Evolutionary conservation across 2,888 invertebrate genomes (phyloP).

Genomic region (Caenorhabditis virilis): DNA sequence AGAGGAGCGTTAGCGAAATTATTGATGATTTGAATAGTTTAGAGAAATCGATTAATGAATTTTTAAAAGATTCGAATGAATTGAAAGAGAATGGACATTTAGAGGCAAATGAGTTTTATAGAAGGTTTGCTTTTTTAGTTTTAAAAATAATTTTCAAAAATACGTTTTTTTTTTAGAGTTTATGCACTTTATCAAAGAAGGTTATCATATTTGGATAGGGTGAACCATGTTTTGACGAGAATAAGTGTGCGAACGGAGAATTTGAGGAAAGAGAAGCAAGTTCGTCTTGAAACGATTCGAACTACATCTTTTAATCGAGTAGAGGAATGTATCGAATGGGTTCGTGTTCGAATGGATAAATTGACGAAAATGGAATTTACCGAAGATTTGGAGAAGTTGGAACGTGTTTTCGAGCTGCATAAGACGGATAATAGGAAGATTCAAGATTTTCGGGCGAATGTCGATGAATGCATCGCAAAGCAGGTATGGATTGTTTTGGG

Average conservation of each 20-base stretch:
- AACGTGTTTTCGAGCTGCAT: conserved; percentile 86
- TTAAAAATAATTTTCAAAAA: conserved; percentile 1
- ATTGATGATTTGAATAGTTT: conserved; percentile 64
- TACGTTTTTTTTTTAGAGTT: conserved; percentile 66
- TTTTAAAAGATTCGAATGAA: conserved; percentile 66
- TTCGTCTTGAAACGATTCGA: conserved; percentile 45
- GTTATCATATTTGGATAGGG: conserved; percentile 82
- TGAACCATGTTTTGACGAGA: conserved; percentile 80
- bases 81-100: conserved; percentile 60
- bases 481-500: conserved; percentile 72
- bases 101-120: conserved; percentile 63
- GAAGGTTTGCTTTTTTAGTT: conserved; percentile 38
- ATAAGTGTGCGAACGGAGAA: conserved; percentile 58
- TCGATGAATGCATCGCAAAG: conserved; percentile 84
- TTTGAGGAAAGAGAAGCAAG: conserved; percentile 43
- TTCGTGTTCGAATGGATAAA: conserved; percentile 88
- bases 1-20: conserved; percentile 60
- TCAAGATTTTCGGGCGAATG: conserved; percentile 89
- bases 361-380: conserved; percentile 90
- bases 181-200: conserved; percentile 77
- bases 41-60: conserved; percentile 62
- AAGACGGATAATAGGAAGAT: conserved; percentile 88
- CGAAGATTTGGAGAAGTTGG: conserved; percentile 87
- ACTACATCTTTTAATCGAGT: conserved; percentile 87
- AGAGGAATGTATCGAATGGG: conserved; percentile 93